These are phyloP conservation scores for Zaprionus vittiger DNA, from an alignment of 1,140 invertebrate genomes.

Conservation along the genomic window DNA sequence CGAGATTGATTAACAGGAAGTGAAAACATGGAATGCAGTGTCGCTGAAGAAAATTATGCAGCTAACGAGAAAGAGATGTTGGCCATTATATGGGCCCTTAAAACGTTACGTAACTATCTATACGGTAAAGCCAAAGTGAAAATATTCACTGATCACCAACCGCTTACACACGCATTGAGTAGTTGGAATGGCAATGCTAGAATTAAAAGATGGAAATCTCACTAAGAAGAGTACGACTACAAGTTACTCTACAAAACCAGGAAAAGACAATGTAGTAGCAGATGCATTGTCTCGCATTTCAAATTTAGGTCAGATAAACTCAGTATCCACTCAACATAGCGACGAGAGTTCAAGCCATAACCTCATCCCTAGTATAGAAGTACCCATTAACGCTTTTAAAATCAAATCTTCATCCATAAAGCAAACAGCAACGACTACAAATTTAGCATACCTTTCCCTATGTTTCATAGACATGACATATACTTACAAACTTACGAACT, in stretches of 20 bases:
- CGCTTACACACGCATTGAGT: constrained; percentile 80
- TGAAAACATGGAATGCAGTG: no score
- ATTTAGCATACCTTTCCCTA: no score
- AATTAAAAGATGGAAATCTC: constrained; percentile 8
- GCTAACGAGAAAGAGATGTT: no score
- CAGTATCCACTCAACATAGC: constrained; percentile 30
- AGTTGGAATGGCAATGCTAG: constrained; percentile 77
- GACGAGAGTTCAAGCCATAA: constrained; percentile 35
- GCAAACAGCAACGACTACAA: constrained; percentile 3
- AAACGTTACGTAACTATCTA: no score
- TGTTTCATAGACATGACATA: no score
- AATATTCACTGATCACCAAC: constrained; percentile 70
- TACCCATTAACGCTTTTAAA: constrained; percentile 48
- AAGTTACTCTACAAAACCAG: constrained; percentile 71
- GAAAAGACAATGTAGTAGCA: constrained; percentile 59
- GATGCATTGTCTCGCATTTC: constrained; percentile 45
- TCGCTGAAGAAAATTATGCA: no score
- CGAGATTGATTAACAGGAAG: no score
- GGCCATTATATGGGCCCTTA: no score
- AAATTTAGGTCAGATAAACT: constrained; percentile 15
- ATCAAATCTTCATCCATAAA: constrained; percentile 39
- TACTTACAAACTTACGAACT: no score
- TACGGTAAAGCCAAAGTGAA: not conserved
- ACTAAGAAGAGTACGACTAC: no score
- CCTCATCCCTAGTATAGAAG: constrained; percentile 13